Evolutionary conservation across 2,113 vertebrate species (phyloP), one percentile per base, ranked within the genome.

Genomic region (Labrus mixtus): DNA sequence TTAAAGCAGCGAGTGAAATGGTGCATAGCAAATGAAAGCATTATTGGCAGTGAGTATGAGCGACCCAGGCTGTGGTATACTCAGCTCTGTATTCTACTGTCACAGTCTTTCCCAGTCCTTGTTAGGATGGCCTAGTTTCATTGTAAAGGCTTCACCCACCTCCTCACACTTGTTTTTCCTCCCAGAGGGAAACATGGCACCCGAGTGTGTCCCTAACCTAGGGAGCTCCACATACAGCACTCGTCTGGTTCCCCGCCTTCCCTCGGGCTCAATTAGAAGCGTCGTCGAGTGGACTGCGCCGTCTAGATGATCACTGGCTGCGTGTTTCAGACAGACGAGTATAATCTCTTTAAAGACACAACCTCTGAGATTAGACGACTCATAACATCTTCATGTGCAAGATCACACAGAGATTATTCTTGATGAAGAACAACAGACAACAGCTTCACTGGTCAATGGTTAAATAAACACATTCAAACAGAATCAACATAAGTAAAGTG

Each of bases 81-180:
- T 5, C 33, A 48, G 23, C 69, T 73, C 71, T 73, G 62, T 61
- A 74, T 66, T 83, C 72, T 61, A 66, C 89, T 89, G 89, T 87
- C 84, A 91, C 86, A 83, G 58, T 86, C 56, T 72, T 81, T 80
- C 74, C 53, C 79, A 64, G 67, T 86, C 76, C 86, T 90, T 89
- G 89, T 90, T 89, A 91, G 80, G 71, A 81, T 90, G 90, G 83
- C 90, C 91, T 92, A 93, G 75, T 91, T 93, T 89, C 69, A 81
- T 77, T 68, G 72, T 75, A 77, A 85, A 87, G 81, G 72, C 68
- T 80, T 66, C 70, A 67, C 82, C 89, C 79, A 86, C 85, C 83
- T 85, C 85, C 82, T 90, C 82, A 64, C 81, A 61, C 75, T 79
- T 75, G 53, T 78, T 50, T 53, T 37, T 57, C 60, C 39, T 61